Evolutionary conservation across 2,113 vertebrate species (phyloP).

Genomic region (Mus pahari): DNA sequence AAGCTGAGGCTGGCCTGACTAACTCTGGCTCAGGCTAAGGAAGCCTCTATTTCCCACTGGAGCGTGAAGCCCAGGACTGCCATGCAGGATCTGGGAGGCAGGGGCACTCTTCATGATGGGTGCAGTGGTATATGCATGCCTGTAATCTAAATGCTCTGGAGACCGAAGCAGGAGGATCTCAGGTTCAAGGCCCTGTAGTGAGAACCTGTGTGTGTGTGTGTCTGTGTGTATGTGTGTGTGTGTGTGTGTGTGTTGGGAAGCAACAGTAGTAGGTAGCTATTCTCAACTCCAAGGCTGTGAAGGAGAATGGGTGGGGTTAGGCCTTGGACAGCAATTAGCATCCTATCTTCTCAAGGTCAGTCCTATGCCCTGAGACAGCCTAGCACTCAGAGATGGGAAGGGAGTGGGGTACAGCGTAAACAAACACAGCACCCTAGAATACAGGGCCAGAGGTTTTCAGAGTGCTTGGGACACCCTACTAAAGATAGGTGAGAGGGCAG

Average conservation of each 20-base stretch:
- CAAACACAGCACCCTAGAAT: not conserved
- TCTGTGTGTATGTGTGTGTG: too few relatives aligned
- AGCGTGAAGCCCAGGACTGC: not conserved
- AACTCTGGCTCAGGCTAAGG: not conserved
- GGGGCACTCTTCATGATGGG: not conserved
- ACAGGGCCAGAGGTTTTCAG: not conserved
- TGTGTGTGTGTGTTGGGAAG: not conserved
- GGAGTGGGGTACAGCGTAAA: not conserved
- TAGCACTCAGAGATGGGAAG: not conserved
- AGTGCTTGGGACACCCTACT: not conserved
- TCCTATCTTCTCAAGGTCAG: not conserved
- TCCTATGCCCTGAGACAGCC: not conserved
- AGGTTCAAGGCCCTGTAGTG: not conserved
- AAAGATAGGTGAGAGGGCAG: not conserved
- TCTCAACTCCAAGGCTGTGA: constrained; percentile 19
- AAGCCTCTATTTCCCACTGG: not conserved
- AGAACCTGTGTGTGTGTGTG: too few relatives aligned
- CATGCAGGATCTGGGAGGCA: not conserved
- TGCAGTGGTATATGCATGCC: not conserved
- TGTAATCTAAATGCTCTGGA: not conserved
- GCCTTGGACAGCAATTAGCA: constrained; percentile 8
- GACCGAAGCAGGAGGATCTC: not conserved
- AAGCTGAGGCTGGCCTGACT: not conserved
- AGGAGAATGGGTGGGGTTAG: constrained; percentile 29
- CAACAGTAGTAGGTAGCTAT: not conserved